phyloP scores from a whole-genome alignment of 2,797 vertebrate genomes.

The Limnodromus scolopaceus region DNA sequence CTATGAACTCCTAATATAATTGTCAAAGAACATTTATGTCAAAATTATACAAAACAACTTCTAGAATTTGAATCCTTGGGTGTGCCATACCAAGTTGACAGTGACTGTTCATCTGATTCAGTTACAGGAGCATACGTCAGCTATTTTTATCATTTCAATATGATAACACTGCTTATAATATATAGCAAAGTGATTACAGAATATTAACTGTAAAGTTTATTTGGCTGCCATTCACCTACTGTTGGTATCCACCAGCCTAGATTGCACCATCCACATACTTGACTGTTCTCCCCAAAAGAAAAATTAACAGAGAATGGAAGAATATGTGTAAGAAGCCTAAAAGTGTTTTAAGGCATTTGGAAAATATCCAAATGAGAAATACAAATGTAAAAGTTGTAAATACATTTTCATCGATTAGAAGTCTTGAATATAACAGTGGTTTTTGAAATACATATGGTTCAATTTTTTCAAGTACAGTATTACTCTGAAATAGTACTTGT shows the following conservation, averaged over 20 bases:
- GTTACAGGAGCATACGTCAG: neutral
- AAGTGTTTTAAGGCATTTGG: neutral
- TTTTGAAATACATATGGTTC: neutral
- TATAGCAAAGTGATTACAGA: neutral
- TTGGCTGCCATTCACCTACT: neutral
- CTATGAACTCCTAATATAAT: neutral
- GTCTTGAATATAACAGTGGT: neutral
- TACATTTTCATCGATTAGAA: neutral
- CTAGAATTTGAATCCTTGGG: neutral
- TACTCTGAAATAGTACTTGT: neutral
- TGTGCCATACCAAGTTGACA: neutral
- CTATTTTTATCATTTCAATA: neutral
- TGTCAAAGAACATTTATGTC: neutral
- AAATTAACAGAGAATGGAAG: neutral
- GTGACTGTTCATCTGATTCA: neutral
- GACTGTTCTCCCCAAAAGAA: neutral
- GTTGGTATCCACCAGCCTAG: neutral
- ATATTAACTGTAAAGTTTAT: neutral
- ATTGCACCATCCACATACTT: neutral
- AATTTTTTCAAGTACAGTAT: neutral
- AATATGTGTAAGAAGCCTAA: neutral
- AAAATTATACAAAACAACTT: neutral
- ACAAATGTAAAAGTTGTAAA: neutral
- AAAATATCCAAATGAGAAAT: neutral
- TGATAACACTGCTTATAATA: neutral